Base-by-base conservation (phyloP, 1,140 invertebrate species). In the Cotesia glomerata region DNA sequence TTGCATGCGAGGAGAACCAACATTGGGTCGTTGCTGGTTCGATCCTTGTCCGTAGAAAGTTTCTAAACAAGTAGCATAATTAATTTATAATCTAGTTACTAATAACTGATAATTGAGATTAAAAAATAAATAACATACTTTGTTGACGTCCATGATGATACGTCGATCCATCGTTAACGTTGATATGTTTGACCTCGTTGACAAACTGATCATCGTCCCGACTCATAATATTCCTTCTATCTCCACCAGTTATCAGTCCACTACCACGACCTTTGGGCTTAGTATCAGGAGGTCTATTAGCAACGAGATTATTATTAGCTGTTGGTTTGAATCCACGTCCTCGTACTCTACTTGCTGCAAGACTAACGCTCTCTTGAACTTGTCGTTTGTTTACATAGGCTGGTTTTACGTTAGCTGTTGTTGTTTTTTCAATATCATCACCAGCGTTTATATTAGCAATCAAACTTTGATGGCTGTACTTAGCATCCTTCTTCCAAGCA, bases 1-100 rank as follows among this genome's bases (percentile, higher is more conserved):
- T 66, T 89, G 89, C 75, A 89, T 82, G 71, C 89, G 87, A 14
- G 88, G 87, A 13, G 87, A 88, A 67, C 88, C 82, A 67, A 83
- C 81, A 45, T 77, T 85, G 56, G 87, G 83, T 77, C 87, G 82
- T 63, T 86, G 85, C 58, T 87, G 85, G 77, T 79, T 84, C 71
- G 82, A 79, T 36, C 83, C 78, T 71, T 84, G 84, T 0, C 74
- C 75, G 76, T 87, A 85, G 72, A 83, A 86, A 51, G 82, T 83
- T 79, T 84, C 85, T 86, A 64, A 1, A 76, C 52, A 68, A 72
- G 70, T 67, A 34, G 8, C 32, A 54, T 14, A 67, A 39, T 54
- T 54, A 54, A 34, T 32, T 4, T 54, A 54, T 67, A 4, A 5
- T 62, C 3, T 62, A 59, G 5, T 32, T 45, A 45, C 0, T 9